Evolutionary conservation across 2,113 vertebrate species (phyloP).

Genomic region (Hippocampus comes): DNA sequence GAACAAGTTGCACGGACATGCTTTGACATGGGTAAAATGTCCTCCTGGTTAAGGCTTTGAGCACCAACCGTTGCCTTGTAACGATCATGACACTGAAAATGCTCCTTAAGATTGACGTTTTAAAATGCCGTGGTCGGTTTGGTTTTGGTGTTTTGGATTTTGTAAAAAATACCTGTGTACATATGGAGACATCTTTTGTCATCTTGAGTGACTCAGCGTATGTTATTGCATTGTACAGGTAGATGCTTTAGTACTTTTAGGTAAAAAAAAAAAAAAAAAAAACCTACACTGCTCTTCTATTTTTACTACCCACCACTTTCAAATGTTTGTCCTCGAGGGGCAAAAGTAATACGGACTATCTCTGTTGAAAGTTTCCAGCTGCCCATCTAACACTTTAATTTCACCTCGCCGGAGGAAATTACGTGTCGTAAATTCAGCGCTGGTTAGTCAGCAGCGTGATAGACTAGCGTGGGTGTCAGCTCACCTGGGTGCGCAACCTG

Average conservation of each 20-base stretch:
- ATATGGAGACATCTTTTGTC: not conserved
- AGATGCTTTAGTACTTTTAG: not conserved
- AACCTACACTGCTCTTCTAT: not conserved
- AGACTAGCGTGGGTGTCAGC: conserved; percentile 32
- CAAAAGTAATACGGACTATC: conserved; percentile 38
- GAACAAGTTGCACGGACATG: no score
- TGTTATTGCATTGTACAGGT: not conserved
- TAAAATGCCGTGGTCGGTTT: not conserved
- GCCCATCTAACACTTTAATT: conserved; percentile 55
- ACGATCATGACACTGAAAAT: not conserved
- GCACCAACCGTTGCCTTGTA: not conserved
- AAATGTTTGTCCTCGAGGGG: conserved; percentile 31
- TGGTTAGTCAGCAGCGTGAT: conserved; percentile 50
- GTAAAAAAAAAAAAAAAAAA: not conserved
- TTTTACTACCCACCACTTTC: conserved; percentile 21
- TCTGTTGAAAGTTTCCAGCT: conserved; percentile 47
- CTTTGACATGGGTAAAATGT: not conserved
- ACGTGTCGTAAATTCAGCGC: conserved; percentile 43
- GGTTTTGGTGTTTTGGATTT: not conserved
- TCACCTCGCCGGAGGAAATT: conserved; percentile 52
- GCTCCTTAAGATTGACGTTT: not conserved
- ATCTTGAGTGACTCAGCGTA: not conserved
- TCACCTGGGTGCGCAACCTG: not conserved
- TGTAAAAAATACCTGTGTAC: not conserved
- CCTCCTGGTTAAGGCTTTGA: not conserved